Percentiles rank a stretch among this genome's conserved stretches.
These are phyloP conservation scores for Sylvia atricapilla DNA, from an alignment of 2,113 vertebrate species.

Conservation along the genomic window DNA sequence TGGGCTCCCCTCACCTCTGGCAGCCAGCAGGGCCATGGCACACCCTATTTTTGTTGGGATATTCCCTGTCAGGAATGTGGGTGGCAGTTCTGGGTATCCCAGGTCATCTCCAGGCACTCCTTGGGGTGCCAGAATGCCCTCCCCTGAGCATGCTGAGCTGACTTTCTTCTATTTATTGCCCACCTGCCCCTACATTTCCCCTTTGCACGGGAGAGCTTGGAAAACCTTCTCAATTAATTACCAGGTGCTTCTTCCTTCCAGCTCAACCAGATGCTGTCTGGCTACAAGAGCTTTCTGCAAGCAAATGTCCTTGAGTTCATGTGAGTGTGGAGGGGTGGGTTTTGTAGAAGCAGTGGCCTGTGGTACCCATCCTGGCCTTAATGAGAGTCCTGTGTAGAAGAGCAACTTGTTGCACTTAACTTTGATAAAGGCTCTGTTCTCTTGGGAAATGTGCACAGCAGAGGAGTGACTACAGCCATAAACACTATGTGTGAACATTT, in stretches of 20 bases:
- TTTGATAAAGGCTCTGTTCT: background rate
- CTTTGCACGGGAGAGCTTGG: accelerated
- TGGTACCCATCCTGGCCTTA: background rate
- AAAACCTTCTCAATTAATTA: background rate
- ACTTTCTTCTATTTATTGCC: too few species aligned
- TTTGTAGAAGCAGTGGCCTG: background rate
- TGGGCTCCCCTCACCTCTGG: background rate
- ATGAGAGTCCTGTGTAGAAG: accelerated
- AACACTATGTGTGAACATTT: background rate
- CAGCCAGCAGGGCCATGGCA: background rate
- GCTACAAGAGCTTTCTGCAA: background rate
- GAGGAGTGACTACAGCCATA: background rate
- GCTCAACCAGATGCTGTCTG: conserved; percentile 12
- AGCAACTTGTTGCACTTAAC: background rate
- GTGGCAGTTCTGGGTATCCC: background rate
- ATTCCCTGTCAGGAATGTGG: background rate
- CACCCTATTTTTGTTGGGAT: accelerated
- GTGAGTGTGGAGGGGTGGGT: background rate
- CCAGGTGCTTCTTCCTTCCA: background rate
- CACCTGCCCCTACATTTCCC: accelerated
- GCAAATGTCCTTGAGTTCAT: background rate
- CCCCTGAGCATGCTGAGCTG: background rate
- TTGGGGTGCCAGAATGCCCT: background rate
- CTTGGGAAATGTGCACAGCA: background rate
- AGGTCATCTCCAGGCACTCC: background rate